Conservation (phyloP, 2,113 vertebrate species). For the Lamprologus speciosus region DNA sequence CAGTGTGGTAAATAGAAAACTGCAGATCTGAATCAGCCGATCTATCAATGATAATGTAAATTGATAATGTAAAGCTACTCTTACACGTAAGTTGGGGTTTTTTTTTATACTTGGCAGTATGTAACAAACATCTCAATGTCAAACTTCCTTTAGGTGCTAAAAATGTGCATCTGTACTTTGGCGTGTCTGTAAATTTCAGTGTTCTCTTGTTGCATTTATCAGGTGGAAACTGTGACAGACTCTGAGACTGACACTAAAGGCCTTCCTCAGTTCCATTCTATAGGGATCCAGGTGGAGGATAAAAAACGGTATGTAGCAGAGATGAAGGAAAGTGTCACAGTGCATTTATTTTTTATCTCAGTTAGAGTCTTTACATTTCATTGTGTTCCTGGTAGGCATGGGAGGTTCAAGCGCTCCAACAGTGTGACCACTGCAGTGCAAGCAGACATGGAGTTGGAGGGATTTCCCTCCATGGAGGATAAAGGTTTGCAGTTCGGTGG, state of each 20-base stretch:
- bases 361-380: background rate
- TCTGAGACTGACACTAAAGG: constrained; percentile 90
- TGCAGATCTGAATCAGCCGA: background rate
- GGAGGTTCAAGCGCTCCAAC: constrained; percentile 94
- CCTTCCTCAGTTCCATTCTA: constrained; percentile 92
- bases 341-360: background rate
- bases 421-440: constrained; percentile 96
- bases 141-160: background rate
- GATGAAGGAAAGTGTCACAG: background rate
- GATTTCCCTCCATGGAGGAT: constrained; percentile 91
- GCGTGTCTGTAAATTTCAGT: background rate
- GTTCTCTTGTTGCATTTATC: constrained; percentile 56
- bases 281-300: constrained; percentile 95
- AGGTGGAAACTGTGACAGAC: constrained; percentile 96
- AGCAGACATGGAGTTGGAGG: constrained; percentile 92
- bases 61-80: background rate
- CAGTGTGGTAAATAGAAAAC: background rate
- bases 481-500: constrained; percentile 95
- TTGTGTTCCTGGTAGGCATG: constrained; percentile 68
- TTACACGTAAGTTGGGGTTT: fast-evolving
- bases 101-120: background rate
- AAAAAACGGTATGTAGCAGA: constrained; percentile 78
- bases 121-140: background rate
- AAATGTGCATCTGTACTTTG: background rate
- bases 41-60: background rate